Percentiles rank a stretch among this genome's conserved stretches.
phyloP scores from a whole-genome alignment of 1,140 invertebrate genomes.

The Lerema accius region DNA sequence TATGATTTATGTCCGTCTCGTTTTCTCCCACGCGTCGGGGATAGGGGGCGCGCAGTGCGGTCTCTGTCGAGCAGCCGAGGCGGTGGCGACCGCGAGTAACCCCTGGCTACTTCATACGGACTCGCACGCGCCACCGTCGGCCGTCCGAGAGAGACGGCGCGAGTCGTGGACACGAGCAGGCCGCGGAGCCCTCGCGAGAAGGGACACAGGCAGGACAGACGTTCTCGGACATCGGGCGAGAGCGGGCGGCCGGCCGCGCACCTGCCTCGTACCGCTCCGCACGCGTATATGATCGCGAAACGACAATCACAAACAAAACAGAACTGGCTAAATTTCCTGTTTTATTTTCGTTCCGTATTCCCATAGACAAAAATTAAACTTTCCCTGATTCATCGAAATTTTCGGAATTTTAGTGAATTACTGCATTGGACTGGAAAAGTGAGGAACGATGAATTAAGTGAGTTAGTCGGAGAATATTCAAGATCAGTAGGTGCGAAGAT shows the following conservation, averaged over 20 bases:
- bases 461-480: slow-evolving; percentile 55
- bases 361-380: slow-evolving; percentile 23
- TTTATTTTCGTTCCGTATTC: slow-evolving; percentile 30
- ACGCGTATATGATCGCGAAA: slow-evolving; percentile 70
- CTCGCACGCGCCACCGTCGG: slow-evolving; percentile 77
- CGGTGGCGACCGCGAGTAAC: slow-evolving; percentile 78
- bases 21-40: slow-evolving; percentile 51
- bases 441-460: slow-evolving; percentile 51
- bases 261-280: slow-evolving; percentile 70
- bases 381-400: slow-evolving; percentile 16
- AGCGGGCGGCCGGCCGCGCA: slow-evolving; percentile 77
- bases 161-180: slow-evolving; percentile 68
- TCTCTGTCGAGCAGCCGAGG: slow-evolving; percentile 71
- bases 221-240: slow-evolving; percentile 82
- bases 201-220: slow-evolving; percentile 82
- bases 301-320: slow-evolving; percentile 66
- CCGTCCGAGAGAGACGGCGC: slow-evolving; percentile 73
- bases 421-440: slow-evolving; percentile 55
- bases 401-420: slow-evolving; percentile 40
- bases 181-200: slow-evolving; percentile 77
- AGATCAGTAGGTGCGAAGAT: slow-evolving; percentile 68
- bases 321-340: slow-evolving; percentile 41
- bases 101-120: slow-evolving; percentile 76
- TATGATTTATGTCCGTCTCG: slow-evolving; percentile 65
- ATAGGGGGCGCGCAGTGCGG: slow-evolving; percentile 43